Base-by-base conservation (phyloP, 2,113 vertebrate species). In the Rhea americana region DNA sequence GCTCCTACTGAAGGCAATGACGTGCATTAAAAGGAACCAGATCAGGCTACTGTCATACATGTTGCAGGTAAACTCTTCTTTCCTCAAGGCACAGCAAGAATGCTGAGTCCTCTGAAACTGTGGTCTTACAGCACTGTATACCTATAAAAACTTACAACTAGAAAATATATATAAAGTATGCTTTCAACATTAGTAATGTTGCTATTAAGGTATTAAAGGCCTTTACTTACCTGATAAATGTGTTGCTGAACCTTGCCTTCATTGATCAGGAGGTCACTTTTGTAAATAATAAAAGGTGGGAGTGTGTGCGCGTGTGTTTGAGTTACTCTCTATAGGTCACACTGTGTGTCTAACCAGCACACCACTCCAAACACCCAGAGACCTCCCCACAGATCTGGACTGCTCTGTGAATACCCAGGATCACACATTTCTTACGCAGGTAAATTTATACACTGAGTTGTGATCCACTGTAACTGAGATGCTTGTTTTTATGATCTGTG, bases 1-100 rank as follows among this genome's bases (percentile, higher is more conserved):
- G 5, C 15, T 89, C 32, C 28, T 21, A 25, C 9, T 35, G 65
- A 71, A 59, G 19, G 13, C 68, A 84, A 68, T 21, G 25, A 51
- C 0, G 0, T n/a, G 37, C 32, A 71, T 16, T 26, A 82, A 80
- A 91, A 28, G 22, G 30, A 43, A 37, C 8, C 37, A 85, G 20
- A 77, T 25, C 28, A 71, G n/a, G 25, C 18, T 83, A 7, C 18
- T 78, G 56, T 55, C 65, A 62, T 25, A 39, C n/a, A 41, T 22
- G 26, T 90, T 85, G 48, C 62, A 87, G 71, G 35, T 89, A 85
- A 51, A 35, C 70, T 73, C 70, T 51, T 63, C n/a, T 87, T 85
- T 47, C 43, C 66, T 19, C 43, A 56, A 65, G 11, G 20, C 14
- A 1, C 18, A 90, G 63, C 13, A 78, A 90, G 9, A 24, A 35